Evolutionary conservation across 2,113 vertebrate genomes (phyloP).

Genomic region (Sardina pilchardus): DNA sequence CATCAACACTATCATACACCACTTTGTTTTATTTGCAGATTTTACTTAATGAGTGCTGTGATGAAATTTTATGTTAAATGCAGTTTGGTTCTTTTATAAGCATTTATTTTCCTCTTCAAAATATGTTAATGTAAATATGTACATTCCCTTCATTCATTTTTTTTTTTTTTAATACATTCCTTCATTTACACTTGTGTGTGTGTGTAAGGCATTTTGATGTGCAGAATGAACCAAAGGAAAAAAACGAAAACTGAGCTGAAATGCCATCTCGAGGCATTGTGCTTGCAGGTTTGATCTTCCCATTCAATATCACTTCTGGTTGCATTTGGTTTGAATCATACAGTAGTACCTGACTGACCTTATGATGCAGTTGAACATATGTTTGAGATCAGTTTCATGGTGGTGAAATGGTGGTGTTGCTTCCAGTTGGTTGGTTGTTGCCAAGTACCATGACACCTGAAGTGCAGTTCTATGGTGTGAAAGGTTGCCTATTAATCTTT

Average conservation of each 20-base stretch:
- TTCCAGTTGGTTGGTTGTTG: background rate
- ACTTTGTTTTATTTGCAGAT: background rate
- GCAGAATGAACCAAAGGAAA: slow-evolving; percentile 7
- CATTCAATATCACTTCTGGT: background rate
- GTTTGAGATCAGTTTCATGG: background rate
- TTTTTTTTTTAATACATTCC: background rate
- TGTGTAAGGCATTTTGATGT: background rate
- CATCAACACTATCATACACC: slow-evolving; percentile 7
- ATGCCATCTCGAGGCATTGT: background rate
- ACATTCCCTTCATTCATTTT: background rate
- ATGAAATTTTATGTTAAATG: background rate
- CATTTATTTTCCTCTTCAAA: background rate
- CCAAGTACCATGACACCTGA: background rate
- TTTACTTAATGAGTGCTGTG: background rate
- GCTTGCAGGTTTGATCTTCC: background rate
- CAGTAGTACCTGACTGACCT: background rate
- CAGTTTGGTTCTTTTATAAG: background rate
- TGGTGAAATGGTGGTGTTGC: background rate
- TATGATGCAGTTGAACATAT: background rate
- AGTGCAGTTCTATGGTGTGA: background rate
- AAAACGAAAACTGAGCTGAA: background rate
- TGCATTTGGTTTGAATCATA: background rate
- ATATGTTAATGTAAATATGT: background rate
- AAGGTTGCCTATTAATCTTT: background rate
- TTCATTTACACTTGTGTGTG: slow-evolving; percentile 1